Base-by-base conservation (phyloP, 1,140 invertebrate genomes). In the Ephestia elutella region DNA sequence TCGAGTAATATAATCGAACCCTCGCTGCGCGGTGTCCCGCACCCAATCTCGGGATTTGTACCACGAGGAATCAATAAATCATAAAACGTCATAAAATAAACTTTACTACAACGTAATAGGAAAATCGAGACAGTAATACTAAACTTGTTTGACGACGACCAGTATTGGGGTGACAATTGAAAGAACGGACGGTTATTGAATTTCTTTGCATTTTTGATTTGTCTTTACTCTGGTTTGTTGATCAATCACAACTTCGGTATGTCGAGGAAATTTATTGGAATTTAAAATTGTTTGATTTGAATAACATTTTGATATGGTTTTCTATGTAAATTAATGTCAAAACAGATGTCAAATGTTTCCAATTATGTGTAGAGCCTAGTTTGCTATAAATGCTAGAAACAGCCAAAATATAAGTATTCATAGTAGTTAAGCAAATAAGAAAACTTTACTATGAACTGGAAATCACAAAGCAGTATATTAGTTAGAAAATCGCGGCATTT, bases 1-100 rank as follows among this genome's bases (percentile, higher is more conserved):
- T 81, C 74, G 71, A 82, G 78, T 82, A 80, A 82, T 85, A 82
- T 85, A 85, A 83, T 84, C 81, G 81, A 84, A 78, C 75, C 75
- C 82, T 79, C 70, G 49, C 64, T 53, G 70, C 71, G 62, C 57
- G 75, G 73, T 82, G 78, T 82, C 76, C 80, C 81, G 69, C 77
- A 81, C 75, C 81, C 82, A 85, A 82, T 83, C 80, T 73, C 73
- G 63, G 73, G 79, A 82, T 82, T 83, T 81, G 78, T 81, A 82
- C 65, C 67, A 65, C 60, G 55, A 65, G 62, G 65, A 48, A 17
- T 10, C 54, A 18, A 19, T 49, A 66, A 60, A 32, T 49, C 63
- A 54, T 55, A 49, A 11, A 54, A 49, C 54, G 58, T 62, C 50
- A n/a, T 49, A 78, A 77, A 65, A 56, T 75, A 49, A 57, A 62